These are phyloP conservation scores for Leptopilina syphax DNA, from an alignment of 2,888 invertebrate genomes.

Conservation along the genomic window DNA sequence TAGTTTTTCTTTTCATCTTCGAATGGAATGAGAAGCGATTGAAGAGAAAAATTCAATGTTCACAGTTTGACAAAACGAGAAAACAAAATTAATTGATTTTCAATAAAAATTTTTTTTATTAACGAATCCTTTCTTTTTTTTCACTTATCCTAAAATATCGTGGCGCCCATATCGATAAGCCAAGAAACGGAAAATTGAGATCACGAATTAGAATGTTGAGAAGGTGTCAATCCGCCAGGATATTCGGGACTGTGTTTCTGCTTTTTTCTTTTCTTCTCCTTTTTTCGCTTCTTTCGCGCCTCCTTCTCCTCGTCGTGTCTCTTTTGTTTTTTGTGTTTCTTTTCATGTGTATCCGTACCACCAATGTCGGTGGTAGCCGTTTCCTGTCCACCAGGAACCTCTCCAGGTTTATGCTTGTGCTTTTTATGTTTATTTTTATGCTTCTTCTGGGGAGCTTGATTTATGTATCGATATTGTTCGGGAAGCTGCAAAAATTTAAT, in stretches of 20 bases:
- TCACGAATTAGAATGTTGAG: conserved; percentile 79
- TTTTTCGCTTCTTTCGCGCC: conserved; percentile 91
- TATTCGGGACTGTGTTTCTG: conserved; percentile 95
- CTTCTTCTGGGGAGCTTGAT: conserved; percentile 93
- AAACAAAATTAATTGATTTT: background rate
- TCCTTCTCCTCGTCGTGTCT: conserved; percentile 96
- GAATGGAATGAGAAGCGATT: conserved; percentile 24
- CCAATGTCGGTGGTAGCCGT: conserved; percentile 83
- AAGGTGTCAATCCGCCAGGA: conserved; percentile 82
- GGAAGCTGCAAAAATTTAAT: conserved; percentile 82
- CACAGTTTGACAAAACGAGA: background rate
- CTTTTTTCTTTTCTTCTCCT: conserved; percentile 96
- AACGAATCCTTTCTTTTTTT: conserved; percentile 14
- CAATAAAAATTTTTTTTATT: conserved; percentile 25
- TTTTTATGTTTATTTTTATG: conserved; percentile 98
- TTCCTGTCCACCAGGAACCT: conserved; percentile 85
- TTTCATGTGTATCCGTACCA: conserved; percentile 90
- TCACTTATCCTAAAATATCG: conserved; percentile 36
- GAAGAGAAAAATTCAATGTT: conserved; percentile 4
- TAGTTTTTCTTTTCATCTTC: background rate
- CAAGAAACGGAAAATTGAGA: conserved; percentile 64
- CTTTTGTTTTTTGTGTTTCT: conserved; percentile 97
- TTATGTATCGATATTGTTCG: conserved; percentile 95
- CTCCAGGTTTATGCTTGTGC: conserved; percentile 94
- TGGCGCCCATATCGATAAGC: conserved; percentile 9